Conservation (phyloP, 2,888 invertebrate genomes). For the Crioceris asparagi region DNA sequence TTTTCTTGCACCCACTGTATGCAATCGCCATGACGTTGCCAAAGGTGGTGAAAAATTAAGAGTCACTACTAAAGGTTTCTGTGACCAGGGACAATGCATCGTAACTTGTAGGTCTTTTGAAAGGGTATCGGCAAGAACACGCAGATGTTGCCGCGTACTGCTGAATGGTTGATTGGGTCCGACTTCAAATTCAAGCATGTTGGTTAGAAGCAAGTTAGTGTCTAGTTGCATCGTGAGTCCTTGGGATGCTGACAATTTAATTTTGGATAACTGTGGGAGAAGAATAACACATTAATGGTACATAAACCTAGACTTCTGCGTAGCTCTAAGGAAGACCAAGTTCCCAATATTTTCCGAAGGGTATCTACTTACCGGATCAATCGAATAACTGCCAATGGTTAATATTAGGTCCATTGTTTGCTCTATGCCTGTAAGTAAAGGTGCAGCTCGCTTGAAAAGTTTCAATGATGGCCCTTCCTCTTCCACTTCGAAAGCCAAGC, state of each 20-base stretch:
- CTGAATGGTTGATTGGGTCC: conserved; percentile 30
- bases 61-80: conserved; percentile 58
- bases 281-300: too few relatives aligned
- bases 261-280: conserved; percentile 42
- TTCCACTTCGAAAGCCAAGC: conserved; percentile 42
- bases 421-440: conserved; percentile 70
- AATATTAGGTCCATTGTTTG: conserved; percentile 67
- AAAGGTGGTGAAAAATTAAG: conserved; percentile 79
- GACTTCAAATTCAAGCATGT: conserved; percentile 40
- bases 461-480: conserved; percentile 36
- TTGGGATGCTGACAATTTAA: conserved; percentile 56
- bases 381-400: conserved; percentile 65
- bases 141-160: conserved; percentile 37
- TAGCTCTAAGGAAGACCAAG: too few relatives aligned
- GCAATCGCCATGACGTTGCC: conserved; percentile 66
- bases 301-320: too few relatives aligned
- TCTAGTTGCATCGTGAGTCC: conserved; percentile 51
- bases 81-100: conserved; percentile 70
- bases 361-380: conserved; percentile 52
- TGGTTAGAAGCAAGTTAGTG: conserved; percentile 33
- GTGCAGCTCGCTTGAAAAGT: conserved; percentile 48
- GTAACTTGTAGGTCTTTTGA: conserved; percentile 55
- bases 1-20: conserved; percentile 64
- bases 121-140: conserved; percentile 62
- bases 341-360: too few relatives aligned